phyloP scores from a whole-genome alignment of 2,797 vertebrate species.

The Arctocebus calabarensis region DNA sequence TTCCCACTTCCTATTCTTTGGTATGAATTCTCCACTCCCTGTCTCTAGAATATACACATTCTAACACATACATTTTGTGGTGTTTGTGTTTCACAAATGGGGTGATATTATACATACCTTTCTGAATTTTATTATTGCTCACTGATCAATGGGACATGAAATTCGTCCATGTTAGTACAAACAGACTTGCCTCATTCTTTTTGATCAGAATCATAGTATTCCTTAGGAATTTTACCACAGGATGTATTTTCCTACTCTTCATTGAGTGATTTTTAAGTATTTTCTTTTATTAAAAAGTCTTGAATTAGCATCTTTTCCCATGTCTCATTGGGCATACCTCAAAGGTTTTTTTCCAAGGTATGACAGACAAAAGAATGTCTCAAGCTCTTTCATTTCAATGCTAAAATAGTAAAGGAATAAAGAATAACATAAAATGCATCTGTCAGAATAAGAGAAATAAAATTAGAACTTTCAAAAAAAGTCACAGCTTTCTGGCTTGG shows the following conservation, averaged over 20 bases:
- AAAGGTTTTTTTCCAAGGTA: neutral
- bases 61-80: neutral
- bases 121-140: neutral
- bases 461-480: neutral
- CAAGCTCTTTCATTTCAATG: neutral
- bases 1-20: neutral
- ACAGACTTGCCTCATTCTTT: neutral
- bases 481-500: neutral
- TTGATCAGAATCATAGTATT: neutral
- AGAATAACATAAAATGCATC: neutral
- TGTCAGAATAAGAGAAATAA: neutral
- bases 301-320: neutral
- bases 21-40: neutral
- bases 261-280: neutral
- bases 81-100: neutral
- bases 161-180: neutral
- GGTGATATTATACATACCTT: neutral
- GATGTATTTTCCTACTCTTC: neutral
- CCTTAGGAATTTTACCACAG: neutral
- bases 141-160: neutral
- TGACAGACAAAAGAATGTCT: neutral
- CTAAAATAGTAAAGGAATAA: neutral
- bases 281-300: constrained; percentile 7
- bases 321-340: neutral
- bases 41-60: neutral